Base-by-base conservation (phyloP, 2,888 invertebrate genomes). In the Pseudococcus viburni region DNA sequence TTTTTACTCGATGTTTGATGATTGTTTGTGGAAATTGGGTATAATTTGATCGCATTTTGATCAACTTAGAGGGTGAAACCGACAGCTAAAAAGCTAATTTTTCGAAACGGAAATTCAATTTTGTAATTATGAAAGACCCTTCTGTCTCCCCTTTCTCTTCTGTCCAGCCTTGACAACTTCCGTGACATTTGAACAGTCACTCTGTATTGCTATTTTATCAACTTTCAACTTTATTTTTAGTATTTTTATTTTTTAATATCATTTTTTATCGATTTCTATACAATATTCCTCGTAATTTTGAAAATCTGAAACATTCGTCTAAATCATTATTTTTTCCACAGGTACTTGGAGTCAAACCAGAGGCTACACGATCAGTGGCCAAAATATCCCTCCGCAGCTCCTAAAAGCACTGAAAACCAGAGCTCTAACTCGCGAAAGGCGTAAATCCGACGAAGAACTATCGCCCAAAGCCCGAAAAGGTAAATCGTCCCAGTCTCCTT, bases 391-490 rank as follows among this genome's bases (percentile, higher is more conserved):
- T 19, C 88, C 88, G 0, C 88, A 88, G 55, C 19, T 88, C 17
- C 33, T 88, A 9, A 88, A 88, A 51, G 88, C 83, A 15, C 26
- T 88, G 11, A 46, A 80, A 42, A 46, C 80, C 9, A 83, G 51
- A 55, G 55, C 88, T 7, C 33, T 88, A 33, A 55, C 83, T 77
- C 88, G 88, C 33, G 90, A 90, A 89, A 89, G 89, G 80, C 89
- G 90, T 26, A 89, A 89, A 84, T 90, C 89, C 8, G 90, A 90
- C 77, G 90, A 90, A 88, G 90, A 90, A 77, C 89, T 77, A 12
- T 89, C 87, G 89, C 89, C n/a, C 59, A 89, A 88, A 46, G 89
- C 77, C 68, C 86, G 55, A 80, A 89, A 86, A 64, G 88, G 80
- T 84, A 89, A 84, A 68, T 64, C 46, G 46, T 89, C 89, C 39